These are phyloP conservation scores for Diplolepis rosae DNA, from an alignment of 2,888 invertebrate genomes.

Conservation along the genomic window DNA sequence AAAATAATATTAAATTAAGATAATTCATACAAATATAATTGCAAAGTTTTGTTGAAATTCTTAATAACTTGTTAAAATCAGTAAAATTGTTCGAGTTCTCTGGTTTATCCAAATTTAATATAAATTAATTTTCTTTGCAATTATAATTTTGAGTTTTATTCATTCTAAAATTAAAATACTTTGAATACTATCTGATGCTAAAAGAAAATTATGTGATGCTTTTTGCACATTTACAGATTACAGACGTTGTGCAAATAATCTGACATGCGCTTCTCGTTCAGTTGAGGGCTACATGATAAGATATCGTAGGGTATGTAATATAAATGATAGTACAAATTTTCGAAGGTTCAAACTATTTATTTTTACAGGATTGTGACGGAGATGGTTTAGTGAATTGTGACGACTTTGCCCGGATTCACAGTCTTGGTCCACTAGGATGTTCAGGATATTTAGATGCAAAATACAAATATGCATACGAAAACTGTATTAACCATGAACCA, in stretches of 20 bases:
- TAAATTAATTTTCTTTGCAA: too few relatives aligned
- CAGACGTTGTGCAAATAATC: neutral
- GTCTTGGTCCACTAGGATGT: neutral
- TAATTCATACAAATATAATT: too few relatives aligned
- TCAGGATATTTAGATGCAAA: neutral
- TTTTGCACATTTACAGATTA: neutral
- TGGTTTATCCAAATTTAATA: too few relatives aligned
- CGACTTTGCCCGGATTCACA: conserved; percentile 5
- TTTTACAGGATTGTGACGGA: conserved; percentile 8
- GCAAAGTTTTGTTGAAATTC: too few relatives aligned
- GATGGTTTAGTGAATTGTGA: neutral
- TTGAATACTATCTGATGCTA: too few relatives aligned
- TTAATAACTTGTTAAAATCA: too few relatives aligned
- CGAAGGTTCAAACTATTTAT: neutral
- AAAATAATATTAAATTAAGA: too few relatives aligned
- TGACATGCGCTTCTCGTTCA: neutral
- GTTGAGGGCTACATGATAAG: neutral
- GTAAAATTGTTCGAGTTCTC: too few relatives aligned
- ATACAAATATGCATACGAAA: neutral
- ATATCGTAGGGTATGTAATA: neutral
- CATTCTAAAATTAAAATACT: too few relatives aligned
- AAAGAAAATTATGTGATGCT: too few relatives aligned
- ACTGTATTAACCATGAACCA: neutral
- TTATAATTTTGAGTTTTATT: too few relatives aligned
- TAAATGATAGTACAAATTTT: neutral